Conservation (phyloP, 35 echinoderm and acorn worm genomes). For the Hemicentrotus pulcherrimus region DNA sequence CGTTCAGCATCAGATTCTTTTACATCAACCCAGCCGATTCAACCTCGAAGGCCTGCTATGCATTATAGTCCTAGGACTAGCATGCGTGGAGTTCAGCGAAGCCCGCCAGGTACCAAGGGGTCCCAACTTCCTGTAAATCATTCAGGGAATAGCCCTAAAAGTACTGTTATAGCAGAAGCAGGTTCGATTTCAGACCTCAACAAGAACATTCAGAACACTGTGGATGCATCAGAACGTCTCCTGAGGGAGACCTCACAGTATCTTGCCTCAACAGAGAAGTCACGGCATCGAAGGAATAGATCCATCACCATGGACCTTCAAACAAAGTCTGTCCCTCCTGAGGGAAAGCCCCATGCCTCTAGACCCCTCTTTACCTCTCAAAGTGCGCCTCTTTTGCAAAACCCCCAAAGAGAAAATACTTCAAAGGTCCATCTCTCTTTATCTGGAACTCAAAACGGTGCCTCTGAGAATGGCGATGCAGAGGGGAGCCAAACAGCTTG, state of each 20-base stretch:
- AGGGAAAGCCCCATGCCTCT: not conserved
- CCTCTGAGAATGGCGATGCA: not conserved
- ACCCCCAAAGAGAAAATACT: not conserved
- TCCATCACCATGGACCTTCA: conserved; percentile 37
- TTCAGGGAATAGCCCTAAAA: not conserved
- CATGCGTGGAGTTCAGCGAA: not conserved
- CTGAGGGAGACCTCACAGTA: conserved; percentile 63
- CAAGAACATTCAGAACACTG: conserved; percentile 54
- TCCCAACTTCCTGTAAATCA: not conserved
- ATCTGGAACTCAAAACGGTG: not conserved
- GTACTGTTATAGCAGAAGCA: not conserved
- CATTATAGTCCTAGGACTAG: conserved; percentile 36
- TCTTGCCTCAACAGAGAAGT: conserved; percentile 58
- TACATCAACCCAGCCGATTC: not conserved
- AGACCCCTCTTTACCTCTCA: not conserved
- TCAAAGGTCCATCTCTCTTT: not conserved
- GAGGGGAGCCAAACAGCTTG: not conserved
- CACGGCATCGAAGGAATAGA: conserved; percentile 52
- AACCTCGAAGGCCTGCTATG: conserved; percentile 4
- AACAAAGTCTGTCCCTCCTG: not conserved
- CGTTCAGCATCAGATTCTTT: not conserved
- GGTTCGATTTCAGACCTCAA: conserved; percentile 45
- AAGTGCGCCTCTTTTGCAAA: not conserved
- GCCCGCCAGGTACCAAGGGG: not conserved
- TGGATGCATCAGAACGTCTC: conserved; percentile 58